phyloP scores from a whole-genome alignment of 2,113 vertebrate genomes.

The Ploceus nigricollis region DNA sequence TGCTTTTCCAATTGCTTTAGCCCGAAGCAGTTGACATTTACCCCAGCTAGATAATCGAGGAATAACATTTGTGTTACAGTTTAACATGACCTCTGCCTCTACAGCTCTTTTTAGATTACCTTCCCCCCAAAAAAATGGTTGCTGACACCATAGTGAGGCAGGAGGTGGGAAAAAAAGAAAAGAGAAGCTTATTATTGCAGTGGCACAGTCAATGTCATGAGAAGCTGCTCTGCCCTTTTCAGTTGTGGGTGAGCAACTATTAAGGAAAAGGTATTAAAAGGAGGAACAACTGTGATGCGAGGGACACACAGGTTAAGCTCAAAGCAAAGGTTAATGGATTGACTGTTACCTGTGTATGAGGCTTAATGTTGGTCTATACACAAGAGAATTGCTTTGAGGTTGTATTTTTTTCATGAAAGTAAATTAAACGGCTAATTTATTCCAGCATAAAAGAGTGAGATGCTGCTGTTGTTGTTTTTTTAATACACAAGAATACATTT shows the following conservation, averaged over 20 bases:
- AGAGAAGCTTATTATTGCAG: constrained; percentile 85
- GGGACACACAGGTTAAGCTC: constrained; percentile 80
- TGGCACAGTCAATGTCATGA: constrained; percentile 88
- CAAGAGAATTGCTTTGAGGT: constrained; percentile 74
- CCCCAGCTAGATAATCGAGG: constrained; percentile 93
- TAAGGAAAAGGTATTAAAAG: constrained; percentile 87
- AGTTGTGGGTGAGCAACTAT: constrained; percentile 84
- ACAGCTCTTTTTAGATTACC: constrained; percentile 91
- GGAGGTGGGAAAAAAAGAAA: constrained; percentile 61
- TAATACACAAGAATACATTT: constrained; percentile 64
- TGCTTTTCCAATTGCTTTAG: constrained; percentile 79
- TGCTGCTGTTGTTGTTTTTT: constrained; percentile 51
- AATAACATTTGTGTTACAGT: constrained; percentile 97
- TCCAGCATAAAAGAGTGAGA: constrained; percentile 37
- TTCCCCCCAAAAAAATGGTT: constrained; percentile 74
- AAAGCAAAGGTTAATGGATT: constrained; percentile 99
- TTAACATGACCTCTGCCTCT: constrained; percentile 94
- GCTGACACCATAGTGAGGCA: constrained; percentile 79
- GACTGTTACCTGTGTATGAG: constrained; percentile 91
- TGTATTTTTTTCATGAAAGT: constrained; percentile 68
- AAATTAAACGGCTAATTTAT: constrained; percentile 80
- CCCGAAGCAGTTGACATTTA: constrained; percentile 94
- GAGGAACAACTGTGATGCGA: constrained; percentile 73
- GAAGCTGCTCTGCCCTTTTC: constrained; percentile 86
- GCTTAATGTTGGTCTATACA: constrained; percentile 81